phyloP scores from a whole-genome alignment of 2,797 vertebrate genomes.

The Lacerta viridis region DNA sequence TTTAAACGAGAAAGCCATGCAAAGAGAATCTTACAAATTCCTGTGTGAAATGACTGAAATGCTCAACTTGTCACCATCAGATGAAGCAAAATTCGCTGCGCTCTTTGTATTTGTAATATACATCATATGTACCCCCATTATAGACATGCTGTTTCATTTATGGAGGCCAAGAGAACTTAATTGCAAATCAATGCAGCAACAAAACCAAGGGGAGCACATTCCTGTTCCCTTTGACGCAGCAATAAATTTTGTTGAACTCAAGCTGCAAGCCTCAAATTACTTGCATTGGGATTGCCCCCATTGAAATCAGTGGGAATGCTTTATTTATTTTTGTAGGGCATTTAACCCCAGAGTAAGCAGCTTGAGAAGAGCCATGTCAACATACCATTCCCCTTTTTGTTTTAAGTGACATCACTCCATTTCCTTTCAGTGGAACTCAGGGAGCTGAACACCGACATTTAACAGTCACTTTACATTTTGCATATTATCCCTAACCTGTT shows the following conservation, averaged over 20 bases:
- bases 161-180: conserved; percentile 46
- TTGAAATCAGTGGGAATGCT: conserved; percentile 1
- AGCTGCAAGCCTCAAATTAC: conserved; percentile 30
- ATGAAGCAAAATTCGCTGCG: conserved; percentile 26
- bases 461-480: neutral
- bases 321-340: conserved; percentile 16
- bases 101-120: conserved; percentile 31
- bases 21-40: conserved; percentile 46
- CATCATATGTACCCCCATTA: conserved; percentile 37
- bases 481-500: neutral
- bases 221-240: conserved; percentile 36
- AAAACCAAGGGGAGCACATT: conserved; percentile 42
- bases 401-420: neutral
- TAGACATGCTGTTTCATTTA: conserved; percentile 46
- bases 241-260: conserved; percentile 37
- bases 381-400: neutral
- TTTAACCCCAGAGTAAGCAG: neutral
- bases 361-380: conserved; percentile 1
- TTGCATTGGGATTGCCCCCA: neutral
- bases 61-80: conserved; percentile 27
- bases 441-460: neutral
- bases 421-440: neutral
- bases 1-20: neutral
- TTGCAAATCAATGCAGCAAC: conserved; percentile 14
- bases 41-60: conserved; percentile 28